Evolutionary conservation across 2,888 invertebrate species (phyloP).

Genomic region (Alcis repandata): DNA sequence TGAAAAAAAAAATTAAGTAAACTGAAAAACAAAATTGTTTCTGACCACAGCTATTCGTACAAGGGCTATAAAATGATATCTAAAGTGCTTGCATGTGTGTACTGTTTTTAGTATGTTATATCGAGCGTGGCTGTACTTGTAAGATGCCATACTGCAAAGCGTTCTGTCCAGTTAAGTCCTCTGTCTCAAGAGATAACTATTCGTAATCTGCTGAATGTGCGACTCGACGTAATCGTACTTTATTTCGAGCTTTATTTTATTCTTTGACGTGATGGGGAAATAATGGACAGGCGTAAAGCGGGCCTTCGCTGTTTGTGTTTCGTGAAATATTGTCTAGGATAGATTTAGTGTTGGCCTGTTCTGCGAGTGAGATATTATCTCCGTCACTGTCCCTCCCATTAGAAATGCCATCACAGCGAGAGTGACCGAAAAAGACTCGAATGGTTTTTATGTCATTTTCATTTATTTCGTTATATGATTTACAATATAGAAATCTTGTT

Average conservation of each 20-base stretch:
- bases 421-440: no score
- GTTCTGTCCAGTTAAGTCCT: slow-evolving; percentile 48
- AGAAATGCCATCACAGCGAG: no score
- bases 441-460: no score
- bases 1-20: no score
- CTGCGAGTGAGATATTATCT: no score
- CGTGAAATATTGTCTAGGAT: slow-evolving; percentile 26
- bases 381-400: no score
- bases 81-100: background rate
- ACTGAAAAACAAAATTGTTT: no score
- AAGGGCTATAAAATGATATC: no score
- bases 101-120: background rate
- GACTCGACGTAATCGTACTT: slow-evolving; percentile 69
- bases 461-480: no score
- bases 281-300: slow-evolving; percentile 61
- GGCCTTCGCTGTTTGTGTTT: slow-evolving; percentile 53
- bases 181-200: slow-evolving; percentile 74
- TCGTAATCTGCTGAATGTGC: slow-evolving; percentile 75
- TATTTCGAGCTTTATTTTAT: slow-evolving; percentile 66
- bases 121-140: background rate
- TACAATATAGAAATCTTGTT: no score
- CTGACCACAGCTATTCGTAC: no score
- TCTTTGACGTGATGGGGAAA: slow-evolving; percentile 60
- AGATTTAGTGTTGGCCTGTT: slow-evolving; percentile 34
- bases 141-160: slow-evolving; percentile 11